phyloP scores from a whole-genome alignment of 2,797 vertebrate species.

The Catharus ustulatus region DNA sequence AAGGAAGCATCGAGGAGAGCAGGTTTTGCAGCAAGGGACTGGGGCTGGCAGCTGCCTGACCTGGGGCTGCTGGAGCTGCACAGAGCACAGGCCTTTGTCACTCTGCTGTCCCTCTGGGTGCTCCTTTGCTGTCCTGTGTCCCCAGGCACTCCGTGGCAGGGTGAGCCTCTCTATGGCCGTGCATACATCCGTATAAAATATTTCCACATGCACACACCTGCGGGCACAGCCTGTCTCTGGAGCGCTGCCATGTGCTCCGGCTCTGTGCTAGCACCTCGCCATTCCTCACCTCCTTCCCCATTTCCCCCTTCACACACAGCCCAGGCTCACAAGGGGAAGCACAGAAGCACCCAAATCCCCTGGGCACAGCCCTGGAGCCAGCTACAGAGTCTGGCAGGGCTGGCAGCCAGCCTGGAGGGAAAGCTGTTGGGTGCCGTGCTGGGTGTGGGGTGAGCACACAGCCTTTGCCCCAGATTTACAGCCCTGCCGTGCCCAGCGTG shows the following conservation, averaged over 20 bases:
- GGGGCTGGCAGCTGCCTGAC: rapidly evolving
- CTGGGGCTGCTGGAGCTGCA: background rate
- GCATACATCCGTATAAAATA: rapidly evolving
- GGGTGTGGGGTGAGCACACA: background rate
- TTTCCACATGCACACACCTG: rapidly evolving
- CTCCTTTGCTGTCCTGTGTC: background rate
- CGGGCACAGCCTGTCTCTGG: background rate
- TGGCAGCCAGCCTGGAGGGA: background rate
- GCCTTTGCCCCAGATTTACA: background rate
- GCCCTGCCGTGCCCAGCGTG: background rate
- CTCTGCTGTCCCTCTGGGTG: rapidly evolving
- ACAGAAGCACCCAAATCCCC: background rate
- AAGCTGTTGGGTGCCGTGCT: rapidly evolving
- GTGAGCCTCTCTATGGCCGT: rapidly evolving
- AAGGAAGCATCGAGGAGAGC: background rate
- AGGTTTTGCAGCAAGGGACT: background rate
- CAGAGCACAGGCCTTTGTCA: rapidly evolving
- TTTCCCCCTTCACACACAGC: background rate
- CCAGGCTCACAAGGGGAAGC: background rate
- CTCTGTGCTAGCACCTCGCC: rapidly evolving
- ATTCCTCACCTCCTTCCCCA: rapidly evolving
- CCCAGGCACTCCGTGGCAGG: rapidly evolving
- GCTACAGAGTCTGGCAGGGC: background rate
- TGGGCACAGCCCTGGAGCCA: background rate
- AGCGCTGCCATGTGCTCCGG: rapidly evolving